Evolutionary conservation across 2,888 invertebrate genomes (phyloP).

Genomic region (Catocala sponsa): DNA sequence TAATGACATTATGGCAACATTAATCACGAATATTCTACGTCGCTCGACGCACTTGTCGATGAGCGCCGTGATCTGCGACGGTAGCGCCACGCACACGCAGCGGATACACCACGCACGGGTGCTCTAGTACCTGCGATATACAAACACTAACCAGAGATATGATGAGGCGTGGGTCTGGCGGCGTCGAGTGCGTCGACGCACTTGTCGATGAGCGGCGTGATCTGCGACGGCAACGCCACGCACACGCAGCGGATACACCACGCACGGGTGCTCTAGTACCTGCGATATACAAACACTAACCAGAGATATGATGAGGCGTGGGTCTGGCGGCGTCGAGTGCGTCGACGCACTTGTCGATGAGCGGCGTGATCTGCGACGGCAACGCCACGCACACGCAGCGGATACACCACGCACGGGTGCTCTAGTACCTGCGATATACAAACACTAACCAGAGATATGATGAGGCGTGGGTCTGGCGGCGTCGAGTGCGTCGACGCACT

Average conservation of each 20-base stretch:
- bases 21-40: no score
- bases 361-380: constrained; percentile 97
- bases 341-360: constrained; percentile 95
- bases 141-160: constrained; percentile 89
- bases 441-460: constrained; percentile 90
- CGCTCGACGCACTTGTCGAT: constrained; percentile 96
- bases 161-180: constrained; percentile 95
- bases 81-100: constrained; percentile 97
- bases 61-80: constrained; percentile 97
- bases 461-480: constrained; percentile 96
- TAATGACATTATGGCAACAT: no score
- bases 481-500: constrained; percentile 95
- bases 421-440: constrained; percentile 90
- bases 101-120: constrained; percentile 98
- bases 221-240: constrained; percentile 97
- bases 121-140: constrained; percentile 91
- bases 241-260: constrained; percentile 98
- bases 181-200: constrained; percentile 96
- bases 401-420: constrained; percentile 98
- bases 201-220: constrained; percentile 97
- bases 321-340: constrained; percentile 96
- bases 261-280: constrained; percentile 97
- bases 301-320: constrained; percentile 95
- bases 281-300: constrained; percentile 61
- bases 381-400: constrained; percentile 97